phyloP scores from a whole-genome alignment of 2,888 invertebrate genomes.

The Brassicogethes aeneus region DNA sequence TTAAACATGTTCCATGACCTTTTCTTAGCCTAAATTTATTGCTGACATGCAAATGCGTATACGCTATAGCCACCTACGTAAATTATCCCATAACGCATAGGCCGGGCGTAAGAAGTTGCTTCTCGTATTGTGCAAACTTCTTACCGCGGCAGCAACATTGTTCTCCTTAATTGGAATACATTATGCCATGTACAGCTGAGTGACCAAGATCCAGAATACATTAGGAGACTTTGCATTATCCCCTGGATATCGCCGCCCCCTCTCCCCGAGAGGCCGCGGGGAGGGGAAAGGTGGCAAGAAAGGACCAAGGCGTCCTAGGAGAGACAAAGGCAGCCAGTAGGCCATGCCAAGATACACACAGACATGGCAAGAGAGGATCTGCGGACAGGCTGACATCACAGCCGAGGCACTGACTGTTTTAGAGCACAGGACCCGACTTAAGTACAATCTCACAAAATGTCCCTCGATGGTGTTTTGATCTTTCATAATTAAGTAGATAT shows the following conservation, averaged over 20 bases:
- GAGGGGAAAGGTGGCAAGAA: constrained; percentile 14
- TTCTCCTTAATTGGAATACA: constrained; percentile 29
- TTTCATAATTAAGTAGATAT: no score
- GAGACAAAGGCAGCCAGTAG: constrained; percentile 7
- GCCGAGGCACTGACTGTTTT: neutral
- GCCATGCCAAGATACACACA: constrained; percentile 18
- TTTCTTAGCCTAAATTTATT: no score
- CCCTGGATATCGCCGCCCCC: constrained; percentile 19
- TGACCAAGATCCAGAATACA: constrained; percentile 31
- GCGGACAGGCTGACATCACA: neutral
- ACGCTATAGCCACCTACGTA: no score
- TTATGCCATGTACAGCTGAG: constrained; percentile 29
- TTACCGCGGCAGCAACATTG: constrained; percentile 19
- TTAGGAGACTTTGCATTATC: constrained; percentile 27
- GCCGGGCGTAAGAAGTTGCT: no score
- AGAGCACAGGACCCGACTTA: no score
- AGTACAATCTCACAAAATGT: no score
- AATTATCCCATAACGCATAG: no score
- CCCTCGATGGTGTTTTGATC: no score
- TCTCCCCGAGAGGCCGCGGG: neutral
- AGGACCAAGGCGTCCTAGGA: constrained; percentile 7
- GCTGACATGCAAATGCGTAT: no score
- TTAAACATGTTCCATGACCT: no score
- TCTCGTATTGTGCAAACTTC: no score
- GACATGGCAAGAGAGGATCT: constrained; percentile 8